phyloP scores from a whole-genome alignment of 2,797 vertebrate species.

The Hoplostethus atlanticus region DNA sequence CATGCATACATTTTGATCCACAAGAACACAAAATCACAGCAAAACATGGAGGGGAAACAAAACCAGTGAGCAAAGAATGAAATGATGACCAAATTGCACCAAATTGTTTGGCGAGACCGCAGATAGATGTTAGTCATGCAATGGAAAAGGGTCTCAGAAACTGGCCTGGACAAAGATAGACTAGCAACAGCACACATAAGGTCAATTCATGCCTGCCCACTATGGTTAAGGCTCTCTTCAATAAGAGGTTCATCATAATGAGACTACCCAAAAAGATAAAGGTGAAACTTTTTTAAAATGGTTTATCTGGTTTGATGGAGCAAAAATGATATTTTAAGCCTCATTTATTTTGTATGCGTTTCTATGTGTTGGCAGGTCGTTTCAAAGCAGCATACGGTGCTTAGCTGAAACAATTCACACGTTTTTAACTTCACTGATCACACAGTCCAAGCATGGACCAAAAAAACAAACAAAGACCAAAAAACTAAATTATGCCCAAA shows the following conservation, averaged over 20 bases:
- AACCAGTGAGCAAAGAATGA: conserved; percentile 18
- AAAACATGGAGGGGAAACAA: not conserved
- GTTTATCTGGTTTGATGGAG: too few species aligned
- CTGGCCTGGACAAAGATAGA: not conserved
- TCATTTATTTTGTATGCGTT: too few species aligned
- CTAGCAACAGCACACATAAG: not conserved
- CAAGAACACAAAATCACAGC: not conserved
- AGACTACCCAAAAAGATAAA: too few species aligned
- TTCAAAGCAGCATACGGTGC: too few species aligned
- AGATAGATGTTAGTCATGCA: conserved; percentile 46
- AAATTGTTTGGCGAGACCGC: not conserved
- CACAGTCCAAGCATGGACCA: conserved; percentile 19
- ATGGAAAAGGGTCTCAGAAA: conserved; percentile 33
- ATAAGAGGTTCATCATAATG: too few species aligned
- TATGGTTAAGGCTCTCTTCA: too few species aligned
- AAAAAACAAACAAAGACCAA: conserved; percentile 9
- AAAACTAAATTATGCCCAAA: conserved; percentile 29
- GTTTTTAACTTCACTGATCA: not conserved
- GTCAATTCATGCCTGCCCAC: too few species aligned
- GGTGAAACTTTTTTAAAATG: too few species aligned
- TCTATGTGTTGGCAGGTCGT: too few species aligned
- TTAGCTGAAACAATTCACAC: not conserved
- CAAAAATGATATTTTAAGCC: too few species aligned
- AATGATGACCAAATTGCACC: conserved; percentile 6
- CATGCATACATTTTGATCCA: not conserved